Base-by-base conservation (phyloP, 2,797 vertebrate species). In the Tangara arthus region DNA sequence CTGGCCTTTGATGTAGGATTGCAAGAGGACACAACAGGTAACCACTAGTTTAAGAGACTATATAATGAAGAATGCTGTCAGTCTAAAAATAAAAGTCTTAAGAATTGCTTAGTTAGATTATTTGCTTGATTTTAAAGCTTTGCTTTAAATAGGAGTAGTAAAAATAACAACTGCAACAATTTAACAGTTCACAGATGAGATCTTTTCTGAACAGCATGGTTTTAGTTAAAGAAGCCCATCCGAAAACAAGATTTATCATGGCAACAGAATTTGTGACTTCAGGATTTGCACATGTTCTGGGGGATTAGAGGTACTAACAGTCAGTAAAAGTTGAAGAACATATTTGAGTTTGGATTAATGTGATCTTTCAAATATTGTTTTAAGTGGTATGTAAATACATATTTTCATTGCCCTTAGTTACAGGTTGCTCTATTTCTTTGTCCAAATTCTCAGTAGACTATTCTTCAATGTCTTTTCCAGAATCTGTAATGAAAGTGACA, bases 1-100 rank as follows among this genome's bases (percentile, higher is more conserved):
- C 96, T 99, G 95, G 99, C 99, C 39, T 99, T 99, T 96, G 99
- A 99, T 73, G 99, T 99, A 35, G 99, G 99, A 75, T 97, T 99
- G 92, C 99, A 99, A 94, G 99, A 99, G 93, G 98, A 99, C 82
- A 99, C 98, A 13, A 99, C 99, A 98, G 99, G 99, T 99, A 92
- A 97, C 65, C 21, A 30, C 4, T 46, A 37, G 13, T n/a, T 92
- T 83, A 55, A 81, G 80, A 71, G 27, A 34, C 12, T 37, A 6
- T 50, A 2, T 55, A 46, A 52, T 32, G 12, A 84, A 84, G 35
- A 81, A 64, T 52, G 22, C 3, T 49, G 70, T 71, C 13, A 64
- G 4, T 63, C 37, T 82, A 20, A 91, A 89, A 68, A 75, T 24
- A 12, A 26, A 64, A 44, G 12, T 78, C 17, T 44, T 46, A n/a